phyloP scores from a whole-genome alignment of 2,888 invertebrate species.

The Peribatodes rhomboidaria region DNA sequence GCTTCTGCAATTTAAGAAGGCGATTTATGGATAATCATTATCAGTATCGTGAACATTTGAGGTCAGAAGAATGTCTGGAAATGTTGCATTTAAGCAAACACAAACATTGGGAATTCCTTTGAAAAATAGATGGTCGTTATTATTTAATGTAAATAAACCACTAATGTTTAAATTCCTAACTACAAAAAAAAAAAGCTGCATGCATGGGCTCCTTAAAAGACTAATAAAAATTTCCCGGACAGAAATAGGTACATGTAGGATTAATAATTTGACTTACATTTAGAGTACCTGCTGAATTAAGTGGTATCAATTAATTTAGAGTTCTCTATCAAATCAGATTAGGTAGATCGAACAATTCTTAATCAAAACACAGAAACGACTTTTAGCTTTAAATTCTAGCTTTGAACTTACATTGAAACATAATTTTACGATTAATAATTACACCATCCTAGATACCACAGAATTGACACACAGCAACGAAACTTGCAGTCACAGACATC shows the following conservation, averaged over 20 bases:
- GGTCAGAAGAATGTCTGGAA: neutral
- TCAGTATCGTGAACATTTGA: constrained; percentile 8
- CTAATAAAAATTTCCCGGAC: neutral
- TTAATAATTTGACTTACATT: no score
- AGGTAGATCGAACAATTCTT: no score
- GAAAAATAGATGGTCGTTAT: neutral
- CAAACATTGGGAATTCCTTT: neutral
- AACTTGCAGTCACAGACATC: constrained; percentile 27
- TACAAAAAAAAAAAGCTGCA: neutral
- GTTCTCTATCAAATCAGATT: no score
- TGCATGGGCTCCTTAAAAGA: neutral
- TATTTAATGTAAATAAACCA: neutral
- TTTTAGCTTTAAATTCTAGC: no score
- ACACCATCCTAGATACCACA: neutral
- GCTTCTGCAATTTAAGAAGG: constrained; percentile 20
- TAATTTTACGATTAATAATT: neutral
- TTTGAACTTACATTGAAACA: neutral
- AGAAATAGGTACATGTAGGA: no score
- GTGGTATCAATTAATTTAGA: no score
- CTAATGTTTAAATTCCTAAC: neutral
- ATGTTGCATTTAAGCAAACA: neutral
- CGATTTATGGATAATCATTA: constrained; percentile 19
- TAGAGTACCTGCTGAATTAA: no score
- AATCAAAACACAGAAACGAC: no score
- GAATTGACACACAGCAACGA: constrained; percentile 7